These are phyloP conservation scores for Galerucella pusilla DNA, from an alignment of 2,888 invertebrate genomes.

Conservation along the genomic window DNA sequence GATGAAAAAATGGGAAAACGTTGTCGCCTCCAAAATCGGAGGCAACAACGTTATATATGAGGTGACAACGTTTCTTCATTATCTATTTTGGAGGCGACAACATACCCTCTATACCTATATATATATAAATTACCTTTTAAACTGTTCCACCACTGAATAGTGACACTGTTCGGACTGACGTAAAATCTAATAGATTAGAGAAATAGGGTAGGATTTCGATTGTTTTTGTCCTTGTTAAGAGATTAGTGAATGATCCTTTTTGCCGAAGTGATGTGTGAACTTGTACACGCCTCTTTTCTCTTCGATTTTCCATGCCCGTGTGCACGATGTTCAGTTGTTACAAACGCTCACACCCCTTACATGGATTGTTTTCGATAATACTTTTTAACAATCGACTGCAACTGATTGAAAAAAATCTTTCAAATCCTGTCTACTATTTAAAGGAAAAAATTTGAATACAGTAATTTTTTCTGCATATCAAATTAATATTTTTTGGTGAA, in stretches of 20 bases:
- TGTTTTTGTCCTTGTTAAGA: slow-evolving; percentile 65
- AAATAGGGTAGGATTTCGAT: slow-evolving; percentile 54
- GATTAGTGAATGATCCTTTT: slow-evolving; percentile 64
- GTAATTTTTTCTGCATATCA: no score
- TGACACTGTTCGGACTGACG: slow-evolving; percentile 16
- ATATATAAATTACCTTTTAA: not conserved
- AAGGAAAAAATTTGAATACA: no score
- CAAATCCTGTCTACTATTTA: not conserved
- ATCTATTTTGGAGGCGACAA: no score
- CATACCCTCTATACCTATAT: no score
- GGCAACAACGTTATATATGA: no score
- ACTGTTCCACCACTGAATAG: not conserved
- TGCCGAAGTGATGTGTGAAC: slow-evolving; percentile 63
- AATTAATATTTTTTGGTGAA: no score
- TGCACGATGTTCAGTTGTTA: slow-evolving; percentile 18
- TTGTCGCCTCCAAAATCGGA: no score
- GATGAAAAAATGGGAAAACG: no score
- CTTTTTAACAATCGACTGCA: not conserved
- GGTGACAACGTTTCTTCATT: no score
- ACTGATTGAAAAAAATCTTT: not conserved
- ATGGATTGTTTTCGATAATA: slow-evolving; percentile 1
- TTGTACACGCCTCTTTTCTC: slow-evolving; percentile 55
- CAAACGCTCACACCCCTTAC: slow-evolving; percentile 1
- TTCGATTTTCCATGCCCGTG: slow-evolving; percentile 22
- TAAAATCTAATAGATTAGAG: slow-evolving; percentile 46